Percentiles rank a stretch among this genome's conserved stretches.
Conservation (phyloP, 2,888 invertebrate genomes). For the Agrochola lychnidis region DNA sequence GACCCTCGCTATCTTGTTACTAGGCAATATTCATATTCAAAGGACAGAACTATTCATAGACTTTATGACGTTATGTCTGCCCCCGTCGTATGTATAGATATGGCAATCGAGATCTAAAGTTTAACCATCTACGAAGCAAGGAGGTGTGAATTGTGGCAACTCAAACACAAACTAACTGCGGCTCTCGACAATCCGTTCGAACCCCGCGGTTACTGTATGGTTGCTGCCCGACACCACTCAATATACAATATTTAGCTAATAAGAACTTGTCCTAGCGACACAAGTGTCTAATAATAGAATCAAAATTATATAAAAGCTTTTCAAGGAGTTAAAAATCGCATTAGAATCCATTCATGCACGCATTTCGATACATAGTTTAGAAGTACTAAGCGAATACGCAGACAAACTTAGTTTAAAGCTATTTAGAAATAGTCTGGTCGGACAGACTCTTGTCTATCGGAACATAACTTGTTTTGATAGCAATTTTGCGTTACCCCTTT, state of each 20-base stretch:
- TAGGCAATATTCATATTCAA: slow-evolving; percentile 29
- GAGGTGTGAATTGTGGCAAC: slow-evolving; percentile 4
- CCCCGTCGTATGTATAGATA: background rate
- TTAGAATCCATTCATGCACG: background rate
- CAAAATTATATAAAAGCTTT: background rate
- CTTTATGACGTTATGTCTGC: slow-evolving; percentile 3
- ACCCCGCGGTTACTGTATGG: background rate
- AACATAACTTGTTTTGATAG: slow-evolving; percentile 12
- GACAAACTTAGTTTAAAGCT: slow-evolving; percentile 6
- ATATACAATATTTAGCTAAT: background rate
- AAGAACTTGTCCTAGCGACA: background rate
- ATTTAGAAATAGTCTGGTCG: background rate
- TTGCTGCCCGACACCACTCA: background rate
- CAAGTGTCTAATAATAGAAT: background rate
- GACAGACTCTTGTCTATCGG: background rate
- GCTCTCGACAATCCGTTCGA: background rate
- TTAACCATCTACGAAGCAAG: slow-evolving; percentile 17
- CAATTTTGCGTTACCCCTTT: background rate
- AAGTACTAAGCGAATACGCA: background rate
- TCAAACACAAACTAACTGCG: slow-evolving; percentile 4
- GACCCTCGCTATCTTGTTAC: slow-evolving; percentile 22
- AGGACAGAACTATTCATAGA: slow-evolving; percentile 22
- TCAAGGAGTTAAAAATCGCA: background rate
- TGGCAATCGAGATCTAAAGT: slow-evolving; percentile 6
- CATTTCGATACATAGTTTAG: background rate